phyloP scores from a whole-genome alignment of 2,888 invertebrate genomes.

The Colostygia pectinataria region DNA sequence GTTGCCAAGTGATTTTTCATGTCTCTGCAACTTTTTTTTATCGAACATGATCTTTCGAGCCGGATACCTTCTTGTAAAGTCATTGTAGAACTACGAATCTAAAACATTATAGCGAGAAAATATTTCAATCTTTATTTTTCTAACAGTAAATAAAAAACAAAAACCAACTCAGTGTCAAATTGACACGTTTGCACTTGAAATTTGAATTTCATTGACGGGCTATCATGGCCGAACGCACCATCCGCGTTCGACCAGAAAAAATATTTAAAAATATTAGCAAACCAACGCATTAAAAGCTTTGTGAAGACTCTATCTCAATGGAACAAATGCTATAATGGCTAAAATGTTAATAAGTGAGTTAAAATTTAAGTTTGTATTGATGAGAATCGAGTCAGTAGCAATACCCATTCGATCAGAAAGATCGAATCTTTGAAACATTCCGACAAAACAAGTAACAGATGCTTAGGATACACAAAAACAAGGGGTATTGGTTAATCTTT shows the following conservation, averaged over 20 bases:
- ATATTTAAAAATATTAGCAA: constrained; percentile 48
- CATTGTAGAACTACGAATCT: too few relatives aligned
- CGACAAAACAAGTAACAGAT: constrained; percentile 54
- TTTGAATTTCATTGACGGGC: constrained; percentile 63
- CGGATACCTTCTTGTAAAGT: too few relatives aligned
- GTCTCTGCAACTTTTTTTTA: neutral
- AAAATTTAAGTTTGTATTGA: constrained; percentile 11
- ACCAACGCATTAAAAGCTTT: neutral
- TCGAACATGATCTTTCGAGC: too few relatives aligned
- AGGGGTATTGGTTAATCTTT: constrained; percentile 16
- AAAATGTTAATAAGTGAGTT: neutral
- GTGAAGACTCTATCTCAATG: neutral
- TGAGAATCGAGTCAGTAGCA: constrained; percentile 57
- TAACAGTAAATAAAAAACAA: constrained; percentile 11
- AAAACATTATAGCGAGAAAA: too few relatives aligned
- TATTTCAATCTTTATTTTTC: too few relatives aligned
- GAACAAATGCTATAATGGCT: constrained; percentile 24
- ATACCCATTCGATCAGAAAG: constrained; percentile 67
- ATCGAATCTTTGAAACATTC: constrained; percentile 69
- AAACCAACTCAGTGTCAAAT: constrained; percentile 46
- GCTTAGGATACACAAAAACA: constrained; percentile 33
- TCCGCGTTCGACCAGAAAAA: constrained; percentile 64
- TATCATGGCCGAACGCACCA: constrained; percentile 51
- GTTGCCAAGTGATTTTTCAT: neutral
- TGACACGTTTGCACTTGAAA: constrained; percentile 60